These are phyloP conservation scores for Seira sanloemensis DNA, from an alignment of 2,888 invertebrate species.

Conservation along the genomic window DNA sequence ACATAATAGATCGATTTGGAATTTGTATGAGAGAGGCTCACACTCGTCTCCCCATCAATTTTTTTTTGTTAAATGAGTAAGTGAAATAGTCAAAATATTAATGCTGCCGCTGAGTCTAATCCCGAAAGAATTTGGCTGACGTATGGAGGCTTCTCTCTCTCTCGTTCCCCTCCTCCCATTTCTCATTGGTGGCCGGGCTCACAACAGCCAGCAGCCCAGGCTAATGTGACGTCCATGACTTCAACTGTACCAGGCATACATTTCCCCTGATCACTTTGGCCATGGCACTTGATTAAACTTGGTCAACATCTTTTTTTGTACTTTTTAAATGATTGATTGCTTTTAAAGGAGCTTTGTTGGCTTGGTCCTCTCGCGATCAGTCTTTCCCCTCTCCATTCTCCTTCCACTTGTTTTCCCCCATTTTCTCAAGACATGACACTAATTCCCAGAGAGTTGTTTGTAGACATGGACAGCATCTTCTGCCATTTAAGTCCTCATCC, in stretches of 20 bases:
- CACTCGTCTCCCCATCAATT: not conserved
- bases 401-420: not conserved
- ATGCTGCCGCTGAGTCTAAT: too few relatives aligned
- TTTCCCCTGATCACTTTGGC: not conserved
- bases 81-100: too few relatives aligned
- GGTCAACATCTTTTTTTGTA: conserved; percentile 6
- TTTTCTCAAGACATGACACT: conserved; percentile 19
- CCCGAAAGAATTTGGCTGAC: too few relatives aligned
- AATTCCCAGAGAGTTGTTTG: conserved; percentile 6
- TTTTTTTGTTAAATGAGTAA: too few relatives aligned
- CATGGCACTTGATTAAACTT: not conserved
- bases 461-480: conserved; percentile 17
- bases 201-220: too few relatives aligned
- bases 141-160: too few relatives aligned
- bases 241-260: too few relatives aligned
- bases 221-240: too few relatives aligned
- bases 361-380: not conserved
- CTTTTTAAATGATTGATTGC: conserved; percentile 15
- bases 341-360: conserved; percentile 15
- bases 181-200: too few relatives aligned
- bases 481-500: conserved; percentile 1
- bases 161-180: not conserved
- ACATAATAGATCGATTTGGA: too few relatives aligned
- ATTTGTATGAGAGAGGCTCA: not conserved
- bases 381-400: not conserved